Evolutionary conservation across 2,888 invertebrate species (phyloP).

Genomic region (Acronicta alni): DNA sequence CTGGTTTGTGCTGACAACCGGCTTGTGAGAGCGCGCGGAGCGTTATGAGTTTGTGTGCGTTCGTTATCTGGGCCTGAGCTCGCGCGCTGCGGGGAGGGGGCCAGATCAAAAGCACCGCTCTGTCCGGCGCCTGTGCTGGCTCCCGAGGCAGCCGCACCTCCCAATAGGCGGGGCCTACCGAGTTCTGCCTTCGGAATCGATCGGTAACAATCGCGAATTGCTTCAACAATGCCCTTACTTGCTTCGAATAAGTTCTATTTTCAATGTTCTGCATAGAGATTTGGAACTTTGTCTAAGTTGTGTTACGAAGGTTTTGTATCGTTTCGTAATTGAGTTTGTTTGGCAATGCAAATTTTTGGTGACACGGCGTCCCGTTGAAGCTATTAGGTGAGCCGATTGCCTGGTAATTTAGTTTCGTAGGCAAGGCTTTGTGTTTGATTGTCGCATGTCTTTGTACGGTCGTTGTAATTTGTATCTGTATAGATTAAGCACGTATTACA

Average conservation of each 20-base stretch:
- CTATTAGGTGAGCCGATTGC: slow-evolving; percentile 85
- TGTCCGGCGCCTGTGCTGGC: slow-evolving; percentile 83
- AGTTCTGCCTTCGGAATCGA: slow-evolving; percentile 86
- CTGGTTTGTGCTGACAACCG: slow-evolving; percentile 87
- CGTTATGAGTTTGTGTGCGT: slow-evolving; percentile 87
- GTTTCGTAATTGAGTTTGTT: slow-evolving; percentile 66
- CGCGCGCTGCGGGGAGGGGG: slow-evolving; percentile 74
- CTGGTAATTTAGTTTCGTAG: slow-evolving; percentile 87
- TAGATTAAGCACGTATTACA: slow-evolving; percentile 66
- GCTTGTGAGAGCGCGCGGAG: slow-evolving; percentile 86
- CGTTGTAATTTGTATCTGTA: slow-evolving; percentile 77
- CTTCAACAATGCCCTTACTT: slow-evolving; percentile 61
- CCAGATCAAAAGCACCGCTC: slow-evolving; percentile 84
- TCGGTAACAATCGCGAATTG: slow-evolving; percentile 80
- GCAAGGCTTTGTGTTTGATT: slow-evolving; percentile 81
- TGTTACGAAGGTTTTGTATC: slow-evolving; percentile 52
- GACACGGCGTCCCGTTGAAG: slow-evolving; percentile 80
- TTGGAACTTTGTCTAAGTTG: slow-evolving; percentile 71
- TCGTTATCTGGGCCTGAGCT: slow-evolving; percentile 79
- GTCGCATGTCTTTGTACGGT: slow-evolving; percentile 73
- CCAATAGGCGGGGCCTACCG: slow-evolving; percentile 85
- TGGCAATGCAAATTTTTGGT: slow-evolving; percentile 85
- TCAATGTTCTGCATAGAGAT: slow-evolving; percentile 2
- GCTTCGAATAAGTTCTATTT: slow-evolving; percentile 69
- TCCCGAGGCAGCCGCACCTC: slow-evolving; percentile 86